A percentile compares a stretch with the other conserved stretches of the same genome.
These are phyloP conservation scores for Heliangelus exortis DNA, from an alignment of 2,797 vertebrate genomes.

Conservation along the genomic window DNA sequence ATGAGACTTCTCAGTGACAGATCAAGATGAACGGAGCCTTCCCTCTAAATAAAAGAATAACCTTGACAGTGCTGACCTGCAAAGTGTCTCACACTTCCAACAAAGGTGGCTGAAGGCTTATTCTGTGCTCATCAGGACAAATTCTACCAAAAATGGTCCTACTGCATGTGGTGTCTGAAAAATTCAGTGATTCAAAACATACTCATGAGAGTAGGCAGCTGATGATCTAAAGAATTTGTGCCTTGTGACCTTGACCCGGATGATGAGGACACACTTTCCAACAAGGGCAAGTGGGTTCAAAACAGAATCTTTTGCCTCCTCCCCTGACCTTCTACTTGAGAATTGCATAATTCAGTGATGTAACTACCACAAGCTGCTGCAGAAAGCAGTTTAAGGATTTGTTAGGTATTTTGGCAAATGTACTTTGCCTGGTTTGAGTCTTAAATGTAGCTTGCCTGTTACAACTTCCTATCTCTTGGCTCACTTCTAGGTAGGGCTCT, in stretches of 20 bases:
- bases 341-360: background rate
- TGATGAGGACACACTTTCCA: background rate
- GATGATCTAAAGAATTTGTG: background rate
- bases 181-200: background rate
- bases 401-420: background rate
- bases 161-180: background rate
- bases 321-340: background rate
- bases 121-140: background rate
- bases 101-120: background rate
- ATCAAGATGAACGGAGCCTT: background rate
- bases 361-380: background rate
- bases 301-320: background rate
- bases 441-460: background rate
- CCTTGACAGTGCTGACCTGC: background rate
- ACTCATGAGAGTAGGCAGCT: background rate
- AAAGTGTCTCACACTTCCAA: background rate
- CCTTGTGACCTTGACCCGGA: background rate
- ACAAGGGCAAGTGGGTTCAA: background rate
- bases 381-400: background rate
- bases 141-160: background rate
- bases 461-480: background rate
- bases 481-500: background rate
- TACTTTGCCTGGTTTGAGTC: background rate
- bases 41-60: background rate
- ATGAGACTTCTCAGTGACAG: background rate